A percentile compares a stretch with the other conserved stretches of the same genome.
These are phyloP conservation scores for Homarus gammarus DNA, from an alignment of 2,888 invertebrate genomes.

Conservation along the genomic window DNA sequence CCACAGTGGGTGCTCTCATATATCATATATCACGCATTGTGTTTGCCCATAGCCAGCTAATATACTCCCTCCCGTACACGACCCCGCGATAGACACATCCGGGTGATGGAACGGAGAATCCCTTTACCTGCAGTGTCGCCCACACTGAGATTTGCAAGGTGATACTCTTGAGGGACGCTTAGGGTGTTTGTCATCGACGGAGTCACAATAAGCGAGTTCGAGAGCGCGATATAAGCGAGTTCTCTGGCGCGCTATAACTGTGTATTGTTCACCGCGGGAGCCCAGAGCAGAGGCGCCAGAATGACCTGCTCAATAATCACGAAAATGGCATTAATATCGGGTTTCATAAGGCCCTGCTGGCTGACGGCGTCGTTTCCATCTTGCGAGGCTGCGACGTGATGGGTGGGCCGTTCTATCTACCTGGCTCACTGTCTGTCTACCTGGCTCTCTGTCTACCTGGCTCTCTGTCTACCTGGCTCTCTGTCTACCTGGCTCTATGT, in stretches of 20 bases:
- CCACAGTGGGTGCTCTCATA: slow-evolving; percentile 50
- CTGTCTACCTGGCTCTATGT: slow-evolving; percentile 7
- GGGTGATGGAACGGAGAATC: slow-evolving; percentile 18
- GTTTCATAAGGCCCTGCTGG: slow-evolving; percentile 59
- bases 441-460: slow-evolving; percentile 16
- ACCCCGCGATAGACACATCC: slow-evolving; percentile 31
- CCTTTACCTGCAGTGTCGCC: slow-evolving; percentile 9
- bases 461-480: slow-evolving; percentile 6
- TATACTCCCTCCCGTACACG: slow-evolving; percentile 17
- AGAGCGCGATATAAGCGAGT: slow-evolving; percentile 51
- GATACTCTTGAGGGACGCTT: not conserved
- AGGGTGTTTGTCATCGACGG: slow-evolving; percentile 2
- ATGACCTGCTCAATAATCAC: slow-evolving; percentile 64
- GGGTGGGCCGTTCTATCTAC: slow-evolving; percentile 51
- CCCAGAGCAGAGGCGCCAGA: slow-evolving; percentile 46
- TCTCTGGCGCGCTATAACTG: slow-evolving; percentile 32
- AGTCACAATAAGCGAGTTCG: slow-evolving; percentile 39
- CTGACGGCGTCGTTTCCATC: slow-evolving; percentile 54
- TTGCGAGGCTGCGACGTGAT: slow-evolving; percentile 48
- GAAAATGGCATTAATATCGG: slow-evolving; percentile 66
- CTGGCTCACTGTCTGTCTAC: too few species aligned
- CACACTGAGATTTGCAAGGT: slow-evolving; percentile 9
- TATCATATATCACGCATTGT: slow-evolving; percentile 52
- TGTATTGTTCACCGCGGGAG: slow-evolving; percentile 63
- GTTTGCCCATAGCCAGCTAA: slow-evolving; percentile 39